These are phyloP conservation scores for Stramonita haemastoma DNA, from an alignment of 2,888 invertebrate species.

Conservation along the genomic window DNA sequence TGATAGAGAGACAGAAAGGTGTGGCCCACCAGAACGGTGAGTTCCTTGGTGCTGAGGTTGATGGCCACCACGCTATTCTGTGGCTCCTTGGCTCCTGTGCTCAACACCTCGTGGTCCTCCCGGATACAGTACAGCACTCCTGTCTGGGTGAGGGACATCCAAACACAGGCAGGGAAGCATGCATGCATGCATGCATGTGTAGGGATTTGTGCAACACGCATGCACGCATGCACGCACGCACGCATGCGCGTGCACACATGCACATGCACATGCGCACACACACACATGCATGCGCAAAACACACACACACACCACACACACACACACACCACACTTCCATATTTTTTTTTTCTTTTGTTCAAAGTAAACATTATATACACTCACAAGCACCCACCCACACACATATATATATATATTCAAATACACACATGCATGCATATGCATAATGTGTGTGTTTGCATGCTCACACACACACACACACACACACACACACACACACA, in stretches of 20 bases:
- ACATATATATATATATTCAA: not conserved
- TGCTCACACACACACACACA: not conserved
- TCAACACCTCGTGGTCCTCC: constrained; percentile 68
- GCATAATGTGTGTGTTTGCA: no score
- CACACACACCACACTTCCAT: not conserved
- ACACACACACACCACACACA: not conserved
- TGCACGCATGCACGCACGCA: not conserved
- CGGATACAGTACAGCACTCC: constrained; percentile 59
- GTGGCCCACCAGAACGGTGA: constrained; percentile 62
- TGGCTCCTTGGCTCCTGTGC: constrained; percentile 64
- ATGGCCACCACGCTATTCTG: constrained; percentile 66
- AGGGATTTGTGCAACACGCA: not conserved
- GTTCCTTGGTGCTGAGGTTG: constrained; percentile 62
- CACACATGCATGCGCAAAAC: not conserved
- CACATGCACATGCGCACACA: not conserved
- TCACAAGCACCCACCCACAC: not conserved
- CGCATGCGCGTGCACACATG: not conserved
- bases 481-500: not conserved
- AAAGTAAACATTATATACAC: not conserved
- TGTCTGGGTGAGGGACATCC: no score
- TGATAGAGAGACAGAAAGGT: no score
- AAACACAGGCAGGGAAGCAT: no score
- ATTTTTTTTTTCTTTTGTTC: no score
- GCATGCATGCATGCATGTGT: no score
- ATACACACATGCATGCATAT: not conserved